Evolutionary conservation across 2,797 vertebrate genomes (phyloP), one percentile per base, ranked within the genome.

Genomic region (Cetoscarus ocellatus): DNA sequence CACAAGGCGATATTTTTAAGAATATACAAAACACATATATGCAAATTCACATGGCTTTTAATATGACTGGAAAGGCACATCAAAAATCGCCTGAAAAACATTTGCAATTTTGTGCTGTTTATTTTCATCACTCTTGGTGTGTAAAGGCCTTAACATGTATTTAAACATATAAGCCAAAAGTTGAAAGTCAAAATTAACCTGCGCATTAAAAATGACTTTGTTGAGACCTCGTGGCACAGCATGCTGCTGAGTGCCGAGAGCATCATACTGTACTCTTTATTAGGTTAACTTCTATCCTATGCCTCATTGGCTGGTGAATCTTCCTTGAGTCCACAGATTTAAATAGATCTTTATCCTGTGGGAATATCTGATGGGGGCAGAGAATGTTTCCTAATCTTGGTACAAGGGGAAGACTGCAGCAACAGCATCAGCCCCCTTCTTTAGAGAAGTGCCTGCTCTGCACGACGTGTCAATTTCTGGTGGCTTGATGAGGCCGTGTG

Each of bases 291-390:
- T 65, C 64, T 60, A 77, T 61, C 35, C 55, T 64, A 56, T 0
- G 18, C 45, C 56, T 69, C 39, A 68, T 52, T 63, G 67, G 58
- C 55, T 75, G 60, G 60, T 52, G 59, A 58, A 65, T 66, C 45
- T 19, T 70, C 50, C 63, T 0, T 14, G 19, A 48, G 56, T 48
- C 48, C 36, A 48, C 9, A 18, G 53, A 70, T 40, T 55, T 44
- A 60, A 73, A 85, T 73, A 75, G 67, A 79, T 59, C 45, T 19
- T n/a, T 13, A 72, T 69, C 70, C 75, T 27, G 15, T 17, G 8
- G 70, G 61, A 45, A n/a, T 19, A 45, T 68, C 40, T 73, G 62
- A 66, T 54, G 17, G 49, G 35, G 42, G 53, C 8, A 47, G 62
- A 67, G 58, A 71, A 6, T 62, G 68, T 61, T 63, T 52, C 27